phyloP scores from a whole-genome alignment of 53 echinoderm and acorn worm species.

The Hippasteria phrygiana region DNA sequence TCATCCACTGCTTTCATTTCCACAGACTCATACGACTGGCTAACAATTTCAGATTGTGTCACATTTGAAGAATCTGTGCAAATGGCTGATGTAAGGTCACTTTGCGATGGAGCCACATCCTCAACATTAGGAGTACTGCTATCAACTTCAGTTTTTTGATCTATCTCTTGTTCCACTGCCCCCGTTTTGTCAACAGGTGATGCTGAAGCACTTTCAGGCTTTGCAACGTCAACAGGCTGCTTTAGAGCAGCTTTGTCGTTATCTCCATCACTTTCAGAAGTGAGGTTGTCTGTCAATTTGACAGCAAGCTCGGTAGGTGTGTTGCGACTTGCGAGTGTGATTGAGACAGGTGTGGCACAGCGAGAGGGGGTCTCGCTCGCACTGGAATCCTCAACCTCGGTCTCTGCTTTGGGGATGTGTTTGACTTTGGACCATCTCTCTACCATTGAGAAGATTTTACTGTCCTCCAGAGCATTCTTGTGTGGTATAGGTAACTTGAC shows the following conservation, averaged over 20 bases:
- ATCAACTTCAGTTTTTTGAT: constrained; percentile 25
- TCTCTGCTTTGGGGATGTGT: constrained; percentile 59
- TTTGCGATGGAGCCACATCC: neutral
- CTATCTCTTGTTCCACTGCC: neutral
- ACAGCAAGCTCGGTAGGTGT: constrained; percentile 65
- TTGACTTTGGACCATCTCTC: constrained; percentile 85
- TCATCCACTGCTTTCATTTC: neutral
- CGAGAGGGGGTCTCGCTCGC: constrained; percentile 83
- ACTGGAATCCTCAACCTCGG: constrained; percentile 84
- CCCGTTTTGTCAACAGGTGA: neutral
- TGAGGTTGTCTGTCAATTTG: constrained; percentile 68
- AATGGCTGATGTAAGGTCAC: neutral
- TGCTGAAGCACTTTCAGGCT: constrained; percentile 28
- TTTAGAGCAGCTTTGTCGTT: constrained; percentile 37
- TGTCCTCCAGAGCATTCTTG: constrained; percentile 95
- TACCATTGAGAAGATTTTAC: constrained; percentile 89
- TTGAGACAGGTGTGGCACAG: constrained; percentile 69
- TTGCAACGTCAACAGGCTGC: constrained; percentile 17
- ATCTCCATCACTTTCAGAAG: constrained; percentile 74
- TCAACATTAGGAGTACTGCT: constrained; percentile 40
- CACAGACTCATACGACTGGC: constrained; percentile 27
- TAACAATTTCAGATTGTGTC: constrained; percentile 42
- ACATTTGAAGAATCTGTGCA: neutral
- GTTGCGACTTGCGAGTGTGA: constrained; percentile 30
- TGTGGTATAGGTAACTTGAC: constrained; percentile 86